Conservation (phyloP, 1,140 invertebrate species). For the Neuroterus valhalla region DNA sequence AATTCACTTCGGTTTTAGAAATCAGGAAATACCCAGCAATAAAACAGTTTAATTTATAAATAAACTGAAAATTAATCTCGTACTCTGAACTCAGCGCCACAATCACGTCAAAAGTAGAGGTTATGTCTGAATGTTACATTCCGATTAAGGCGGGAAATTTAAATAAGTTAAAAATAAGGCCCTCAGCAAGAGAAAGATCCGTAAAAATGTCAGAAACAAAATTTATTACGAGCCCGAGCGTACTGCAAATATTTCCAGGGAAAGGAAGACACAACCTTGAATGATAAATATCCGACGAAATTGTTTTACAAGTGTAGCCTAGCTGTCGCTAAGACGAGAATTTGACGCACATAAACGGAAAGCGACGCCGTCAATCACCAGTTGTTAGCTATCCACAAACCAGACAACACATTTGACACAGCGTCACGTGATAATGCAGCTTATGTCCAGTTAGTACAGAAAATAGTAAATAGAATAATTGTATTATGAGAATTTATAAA, state of each 20-base stretch:
- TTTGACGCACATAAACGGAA: slow-evolving; percentile 30
- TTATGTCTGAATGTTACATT: no score
- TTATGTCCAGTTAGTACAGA: slow-evolving; percentile 59
- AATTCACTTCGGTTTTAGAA: no score
- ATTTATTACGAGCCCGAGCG: slow-evolving; percentile 35
- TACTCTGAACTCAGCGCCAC: no score
- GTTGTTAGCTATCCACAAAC: slow-evolving; percentile 67
- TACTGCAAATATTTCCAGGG: slow-evolving; percentile 28
- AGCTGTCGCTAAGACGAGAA: not conserved
- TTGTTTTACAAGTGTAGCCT: slow-evolving; percentile 15
- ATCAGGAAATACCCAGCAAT: no score
- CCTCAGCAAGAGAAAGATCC: not conserved
- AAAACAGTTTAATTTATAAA: no score
- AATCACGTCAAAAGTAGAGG: no score
- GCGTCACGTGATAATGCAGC: slow-evolving; percentile 49
- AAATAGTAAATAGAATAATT: slow-evolving; percentile 41
- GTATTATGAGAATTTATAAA: slow-evolving; percentile 42
- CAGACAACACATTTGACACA: slow-evolving; percentile 66
- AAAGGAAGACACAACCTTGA: not conserved
- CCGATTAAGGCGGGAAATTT: not conserved
- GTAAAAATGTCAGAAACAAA: slow-evolving; percentile 19
- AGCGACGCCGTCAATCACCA: slow-evolving; percentile 63
- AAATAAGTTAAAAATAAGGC: not conserved
- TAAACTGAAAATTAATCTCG: no score
- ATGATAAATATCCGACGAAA: slow-evolving; percentile 10